Evolutionary conservation across 2,113 vertebrate genomes (phyloP).

Genomic region (Catagonus wagneri): DNA sequence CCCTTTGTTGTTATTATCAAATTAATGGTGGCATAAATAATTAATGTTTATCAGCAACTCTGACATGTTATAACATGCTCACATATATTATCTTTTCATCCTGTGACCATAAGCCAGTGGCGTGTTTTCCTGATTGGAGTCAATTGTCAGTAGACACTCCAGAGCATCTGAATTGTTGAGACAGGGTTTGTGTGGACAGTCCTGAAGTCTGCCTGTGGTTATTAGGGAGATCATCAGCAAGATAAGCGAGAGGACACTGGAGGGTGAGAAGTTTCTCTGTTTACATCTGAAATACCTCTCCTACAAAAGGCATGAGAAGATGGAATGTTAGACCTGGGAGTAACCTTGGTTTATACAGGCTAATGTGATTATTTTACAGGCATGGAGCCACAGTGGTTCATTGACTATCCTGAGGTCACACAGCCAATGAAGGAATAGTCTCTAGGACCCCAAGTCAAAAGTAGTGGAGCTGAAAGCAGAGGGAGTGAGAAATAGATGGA

Average conservation of each 20-base stretch:
- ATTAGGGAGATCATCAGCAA: background rate
- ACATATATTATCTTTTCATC: background rate
- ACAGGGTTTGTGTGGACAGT: background rate
- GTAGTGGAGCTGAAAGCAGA: background rate
- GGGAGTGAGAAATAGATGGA: background rate
- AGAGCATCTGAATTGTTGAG: conserved; percentile 35
- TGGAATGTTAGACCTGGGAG: background rate
- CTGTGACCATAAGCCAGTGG: background rate
- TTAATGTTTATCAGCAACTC: background rate
- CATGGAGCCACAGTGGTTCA: background rate
- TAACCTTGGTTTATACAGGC: background rate
- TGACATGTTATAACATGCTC: background rate
- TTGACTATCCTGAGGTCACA: background rate
- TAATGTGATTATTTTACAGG: background rate
- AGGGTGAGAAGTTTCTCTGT: background rate
- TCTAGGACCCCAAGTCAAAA: background rate
- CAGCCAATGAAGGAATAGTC: background rate
- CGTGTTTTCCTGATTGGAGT: conserved; percentile 42
- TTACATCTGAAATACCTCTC: conserved; percentile 2
- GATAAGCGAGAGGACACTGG: background rate
- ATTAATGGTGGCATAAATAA: background rate
- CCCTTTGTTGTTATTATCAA: background rate
- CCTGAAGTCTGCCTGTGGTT: background rate
- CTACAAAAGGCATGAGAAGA: background rate
- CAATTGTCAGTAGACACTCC: background rate